These are phyloP conservation scores for Lagorchestes hirsutus DNA, from an alignment of 2,797 vertebrate genomes.

Conservation along the genomic window DNA sequence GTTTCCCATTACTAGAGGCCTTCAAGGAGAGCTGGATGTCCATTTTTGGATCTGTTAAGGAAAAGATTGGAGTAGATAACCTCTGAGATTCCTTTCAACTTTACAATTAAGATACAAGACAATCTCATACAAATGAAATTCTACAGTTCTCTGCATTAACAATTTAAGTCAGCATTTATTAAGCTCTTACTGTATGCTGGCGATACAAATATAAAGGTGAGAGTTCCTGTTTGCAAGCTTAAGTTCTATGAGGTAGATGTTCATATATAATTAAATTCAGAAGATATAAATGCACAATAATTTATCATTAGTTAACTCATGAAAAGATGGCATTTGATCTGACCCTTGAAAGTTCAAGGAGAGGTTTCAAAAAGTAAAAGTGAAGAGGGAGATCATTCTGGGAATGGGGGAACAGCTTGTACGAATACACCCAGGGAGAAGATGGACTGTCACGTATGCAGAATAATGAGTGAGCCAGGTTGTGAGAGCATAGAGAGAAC, in stretches of 20 bases:
- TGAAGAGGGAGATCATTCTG: neutral
- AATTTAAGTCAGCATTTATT: neutral
- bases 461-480: neutral
- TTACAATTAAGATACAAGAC: neutral
- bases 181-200: neutral
- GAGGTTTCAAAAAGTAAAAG: neutral
- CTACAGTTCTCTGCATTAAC: neutral
- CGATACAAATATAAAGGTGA: neutral
- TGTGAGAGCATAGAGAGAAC: neutral
- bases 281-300: neutral
- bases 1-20: constrained; percentile 2
- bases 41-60: neutral
- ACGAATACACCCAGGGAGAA: neutral
- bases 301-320: neutral
- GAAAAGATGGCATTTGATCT: neutral
- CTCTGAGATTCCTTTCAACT: neutral
- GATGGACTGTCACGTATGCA: neutral
- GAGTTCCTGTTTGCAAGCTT: neutral
- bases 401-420: neutral
- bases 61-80: neutral
- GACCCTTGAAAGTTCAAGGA: neutral
- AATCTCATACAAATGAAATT: neutral
- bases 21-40: neutral
- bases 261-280: neutral
- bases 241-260: neutral